Evolutionary conservation across 2,888 invertebrate species (phyloP).

Genomic region (Volucella bombylans): DNA sequence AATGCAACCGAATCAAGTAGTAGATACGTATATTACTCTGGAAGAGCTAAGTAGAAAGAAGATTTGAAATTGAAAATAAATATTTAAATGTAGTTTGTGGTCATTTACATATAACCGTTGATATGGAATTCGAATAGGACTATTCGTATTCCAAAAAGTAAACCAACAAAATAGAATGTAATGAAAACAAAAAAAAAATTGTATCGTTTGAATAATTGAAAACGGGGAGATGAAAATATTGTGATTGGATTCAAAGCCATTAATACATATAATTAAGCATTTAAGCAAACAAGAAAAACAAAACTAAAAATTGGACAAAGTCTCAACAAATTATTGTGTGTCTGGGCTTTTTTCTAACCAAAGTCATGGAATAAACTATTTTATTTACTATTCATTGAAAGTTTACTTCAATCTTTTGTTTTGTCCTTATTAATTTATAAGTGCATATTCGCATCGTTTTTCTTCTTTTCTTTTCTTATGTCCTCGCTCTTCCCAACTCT

Average conservation of each 20-base stretch:
- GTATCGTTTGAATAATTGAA: slow-evolving; percentile 42
- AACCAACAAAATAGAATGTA: no score
- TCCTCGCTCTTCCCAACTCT: no score
- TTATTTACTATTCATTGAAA: no score
- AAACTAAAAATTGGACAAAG: slow-evolving; percentile 54
- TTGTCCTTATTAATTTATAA: slow-evolving; percentile 45
- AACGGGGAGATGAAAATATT: slow-evolving; percentile 54
- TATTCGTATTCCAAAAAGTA: slow-evolving; percentile 26
- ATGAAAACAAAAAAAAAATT: slow-evolving; percentile 7
- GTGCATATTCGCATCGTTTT: slow-evolving; percentile 56
- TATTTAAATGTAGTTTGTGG: slow-evolving; percentile 33
- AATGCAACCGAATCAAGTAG: slow-evolving; percentile 1
- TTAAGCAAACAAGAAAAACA: slow-evolving; percentile 49
- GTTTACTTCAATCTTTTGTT: slow-evolving; percentile 39
- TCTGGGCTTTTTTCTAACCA: background rate
- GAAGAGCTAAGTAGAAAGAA: slow-evolving; percentile 25
- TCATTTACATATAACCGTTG: slow-evolving; percentile 34
- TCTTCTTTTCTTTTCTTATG: no score
- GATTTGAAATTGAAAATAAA: no score
- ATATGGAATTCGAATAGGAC: slow-evolving; percentile 37
- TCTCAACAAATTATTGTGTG: slow-evolving; percentile 35
- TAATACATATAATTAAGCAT: slow-evolving; percentile 65
- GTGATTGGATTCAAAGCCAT: slow-evolving; percentile 71
- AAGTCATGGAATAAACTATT: no score
- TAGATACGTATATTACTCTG: slow-evolving; percentile 23